These are phyloP conservation scores for Leptogaster cylindrica DNA, from an alignment of 2,888 invertebrate genomes.

Conservation along the genomic window DNA sequence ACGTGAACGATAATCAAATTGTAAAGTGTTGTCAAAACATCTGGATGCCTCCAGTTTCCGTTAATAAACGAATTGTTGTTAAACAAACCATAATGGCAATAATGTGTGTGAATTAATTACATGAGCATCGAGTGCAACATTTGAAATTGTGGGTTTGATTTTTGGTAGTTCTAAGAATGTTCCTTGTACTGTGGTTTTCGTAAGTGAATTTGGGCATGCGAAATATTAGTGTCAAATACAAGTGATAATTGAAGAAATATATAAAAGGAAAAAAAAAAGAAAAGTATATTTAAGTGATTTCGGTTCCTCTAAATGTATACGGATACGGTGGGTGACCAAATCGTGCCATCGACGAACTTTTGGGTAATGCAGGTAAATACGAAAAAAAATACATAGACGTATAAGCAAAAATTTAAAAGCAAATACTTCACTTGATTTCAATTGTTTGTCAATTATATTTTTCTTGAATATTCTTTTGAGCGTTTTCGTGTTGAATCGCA, in stretches of 20 bases:
- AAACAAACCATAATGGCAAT: constrained; percentile 4
- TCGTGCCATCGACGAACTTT: constrained; percentile 62
- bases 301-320: constrained; percentile 60
- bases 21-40: too few relatives aligned
- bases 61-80: constrained; percentile 23
- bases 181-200: constrained; percentile 14
- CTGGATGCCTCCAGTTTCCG: too few relatives aligned
- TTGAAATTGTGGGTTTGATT: not conserved
- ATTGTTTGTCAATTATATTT: too few relatives aligned
- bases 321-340: constrained; percentile 63
- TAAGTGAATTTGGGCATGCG: constrained; percentile 10
- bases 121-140: not conserved
- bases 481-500: too few relatives aligned
- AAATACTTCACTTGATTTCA: too few relatives aligned
- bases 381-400: too few relatives aligned
- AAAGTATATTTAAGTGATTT: constrained; percentile 32
- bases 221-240: constrained; percentile 9
- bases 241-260: constrained; percentile 32
- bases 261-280: constrained; percentile 7
- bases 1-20: constrained; percentile 33
- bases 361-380: constrained; percentile 63
- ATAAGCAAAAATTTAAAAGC: too few relatives aligned
- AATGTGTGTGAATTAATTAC: not conserved
- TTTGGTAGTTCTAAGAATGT: constrained; percentile 34
- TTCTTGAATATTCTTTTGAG: too few relatives aligned